Conservation (phyloP, 2,888 invertebrate species). For the Monochamus alternatus region DNA sequence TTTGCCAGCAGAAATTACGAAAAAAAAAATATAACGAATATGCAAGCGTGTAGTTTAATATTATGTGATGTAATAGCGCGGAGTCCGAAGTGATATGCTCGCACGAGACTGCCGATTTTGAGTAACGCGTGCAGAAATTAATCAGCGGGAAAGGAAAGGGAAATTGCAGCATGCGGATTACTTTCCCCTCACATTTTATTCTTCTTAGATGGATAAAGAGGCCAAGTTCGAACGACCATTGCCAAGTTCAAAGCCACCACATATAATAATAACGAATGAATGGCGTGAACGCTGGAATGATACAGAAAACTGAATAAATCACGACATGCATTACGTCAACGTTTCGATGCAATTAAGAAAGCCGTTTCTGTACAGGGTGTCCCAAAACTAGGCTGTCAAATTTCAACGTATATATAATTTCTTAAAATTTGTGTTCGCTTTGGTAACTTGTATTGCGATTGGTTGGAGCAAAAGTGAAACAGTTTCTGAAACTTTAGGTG, state of each 20-base stretch:
- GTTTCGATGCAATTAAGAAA: neutral
- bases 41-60: neutral
- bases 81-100: conserved; percentile 9
- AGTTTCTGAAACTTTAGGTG: too few relatives aligned
- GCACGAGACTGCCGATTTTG: conserved; percentile 32
- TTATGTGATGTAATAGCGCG: neutral
- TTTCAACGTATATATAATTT: too few relatives aligned
- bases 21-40: too few relatives aligned
- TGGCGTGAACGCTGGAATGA: neutral
- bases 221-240: conserved; percentile 58
- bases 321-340: neutral
- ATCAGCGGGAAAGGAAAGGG: conserved; percentile 43
- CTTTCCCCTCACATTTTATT: conserved; percentile 53
- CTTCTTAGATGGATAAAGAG: conserved; percentile 57
- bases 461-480: too few relatives aligned
- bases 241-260: conserved; percentile 57
- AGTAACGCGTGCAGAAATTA: conserved; percentile 47
- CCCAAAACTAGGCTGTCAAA: too few relatives aligned
- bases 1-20: too few relatives aligned
- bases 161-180: conserved; percentile 43
- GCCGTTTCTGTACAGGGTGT: neutral
- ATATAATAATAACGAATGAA: conserved; percentile 35
- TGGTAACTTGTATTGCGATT: too few relatives aligned
- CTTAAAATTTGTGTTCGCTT: too few relatives aligned
- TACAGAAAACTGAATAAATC: neutral